Evolutionary conservation across 2,113 vertebrate genomes (phyloP).

Genomic region (Sapayoa aenigma): DNA sequence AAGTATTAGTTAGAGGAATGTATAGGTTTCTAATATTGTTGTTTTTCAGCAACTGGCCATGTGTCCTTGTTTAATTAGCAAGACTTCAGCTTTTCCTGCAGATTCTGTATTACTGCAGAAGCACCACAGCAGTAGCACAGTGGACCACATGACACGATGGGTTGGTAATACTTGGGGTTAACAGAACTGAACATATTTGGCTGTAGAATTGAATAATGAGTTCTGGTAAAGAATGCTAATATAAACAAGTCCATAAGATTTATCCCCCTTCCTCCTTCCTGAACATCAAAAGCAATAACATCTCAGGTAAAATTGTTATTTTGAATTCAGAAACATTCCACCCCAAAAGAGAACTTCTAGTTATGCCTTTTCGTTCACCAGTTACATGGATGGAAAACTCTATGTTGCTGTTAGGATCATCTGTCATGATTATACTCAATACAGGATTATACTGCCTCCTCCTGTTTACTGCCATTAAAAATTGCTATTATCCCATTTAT

Average conservation of each 20-base stretch:
- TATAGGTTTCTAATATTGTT: neutral
- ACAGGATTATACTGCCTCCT: neutral
- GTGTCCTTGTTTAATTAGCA: neutral
- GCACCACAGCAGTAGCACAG: neutral
- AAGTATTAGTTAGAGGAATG: neutral
- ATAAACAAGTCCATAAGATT: neutral
- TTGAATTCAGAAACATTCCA: neutral
- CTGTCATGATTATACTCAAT: neutral
- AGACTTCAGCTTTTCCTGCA: neutral
- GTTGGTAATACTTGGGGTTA: neutral
- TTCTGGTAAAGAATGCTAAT: neutral
- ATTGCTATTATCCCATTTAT: neutral
- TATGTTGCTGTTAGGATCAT: too few relatives aligned
- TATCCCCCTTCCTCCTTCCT: neutral
- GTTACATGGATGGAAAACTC: neutral
- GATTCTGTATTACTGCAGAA: neutral
- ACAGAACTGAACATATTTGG: neutral
- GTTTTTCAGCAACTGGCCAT: neutral
- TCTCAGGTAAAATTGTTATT: neutral
- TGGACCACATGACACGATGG: neutral
- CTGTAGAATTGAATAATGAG: neutral
- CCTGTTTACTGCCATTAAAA: neutral
- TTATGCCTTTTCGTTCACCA: neutral
- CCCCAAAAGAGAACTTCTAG: neutral
- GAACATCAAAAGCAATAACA: neutral